Evolutionary conservation across 2,797 vertebrate species (phyloP).

Genomic region (Channa striata): DNA sequence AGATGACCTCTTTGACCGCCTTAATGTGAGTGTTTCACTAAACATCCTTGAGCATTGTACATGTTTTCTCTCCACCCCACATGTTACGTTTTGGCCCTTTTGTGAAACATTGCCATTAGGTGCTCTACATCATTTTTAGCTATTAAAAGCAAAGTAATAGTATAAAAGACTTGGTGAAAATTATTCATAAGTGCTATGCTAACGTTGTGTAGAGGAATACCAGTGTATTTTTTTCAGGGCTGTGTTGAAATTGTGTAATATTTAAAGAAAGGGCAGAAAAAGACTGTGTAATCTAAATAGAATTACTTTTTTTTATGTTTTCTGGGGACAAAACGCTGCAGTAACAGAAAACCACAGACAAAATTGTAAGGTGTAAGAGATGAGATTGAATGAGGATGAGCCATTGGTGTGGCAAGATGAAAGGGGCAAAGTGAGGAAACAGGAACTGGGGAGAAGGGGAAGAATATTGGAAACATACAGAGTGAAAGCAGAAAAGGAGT

Average conservation of each 20-base stretch:
- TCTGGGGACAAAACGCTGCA: constrained; percentile 28
- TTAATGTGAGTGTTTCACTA: constrained; percentile 70
- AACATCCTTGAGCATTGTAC: neutral
- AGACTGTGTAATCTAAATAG: constrained; percentile 39
- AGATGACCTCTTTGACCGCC: constrained; percentile 86
- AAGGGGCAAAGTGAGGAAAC: constrained; percentile 58
- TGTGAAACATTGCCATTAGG: neutral
- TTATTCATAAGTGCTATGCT: neutral
- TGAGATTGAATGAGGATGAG: constrained; percentile 68
- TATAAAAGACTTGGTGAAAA: neutral
- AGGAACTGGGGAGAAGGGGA: constrained; percentile 35
- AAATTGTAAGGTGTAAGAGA: constrained; percentile 54
- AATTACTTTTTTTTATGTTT: constrained; percentile 26
- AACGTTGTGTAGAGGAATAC: neutral
- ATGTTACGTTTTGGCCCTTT: neutral
- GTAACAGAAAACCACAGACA: constrained; percentile 30
- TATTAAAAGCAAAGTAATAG: neutral
- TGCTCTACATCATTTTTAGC: neutral
- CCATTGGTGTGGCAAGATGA: constrained; percentile 67
- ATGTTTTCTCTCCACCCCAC: neutral
- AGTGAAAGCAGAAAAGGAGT: constrained; percentile 45
- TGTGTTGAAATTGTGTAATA: constrained; percentile 23
- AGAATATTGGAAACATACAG: constrained; percentile 51
- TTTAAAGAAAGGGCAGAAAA: constrained; percentile 9
- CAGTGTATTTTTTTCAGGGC: neutral